Evolutionary conservation across 1,140 invertebrate species (phyloP).

Genomic region (Cydia pomonella): DNA sequence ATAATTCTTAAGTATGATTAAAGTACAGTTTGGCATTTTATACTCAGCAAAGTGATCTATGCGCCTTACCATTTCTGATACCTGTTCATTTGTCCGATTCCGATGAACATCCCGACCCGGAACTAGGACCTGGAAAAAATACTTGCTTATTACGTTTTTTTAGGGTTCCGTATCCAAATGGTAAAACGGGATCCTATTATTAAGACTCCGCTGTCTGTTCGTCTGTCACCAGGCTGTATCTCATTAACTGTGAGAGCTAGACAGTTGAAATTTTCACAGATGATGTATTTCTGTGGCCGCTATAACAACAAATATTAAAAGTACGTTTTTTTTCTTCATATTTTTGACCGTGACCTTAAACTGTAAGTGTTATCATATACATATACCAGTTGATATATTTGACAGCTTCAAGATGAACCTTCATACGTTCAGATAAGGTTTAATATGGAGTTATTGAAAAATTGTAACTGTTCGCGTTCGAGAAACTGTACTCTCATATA

Average conservation of each 20-base stretch:
- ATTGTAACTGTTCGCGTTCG: no score
- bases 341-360: not conserved
- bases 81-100: slow-evolving; percentile 67
- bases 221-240: no score
- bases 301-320: no score
- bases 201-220: no score
- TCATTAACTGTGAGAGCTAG: no score
- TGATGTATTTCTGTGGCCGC: no score
- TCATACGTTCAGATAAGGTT: no score
- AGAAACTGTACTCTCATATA: no score
- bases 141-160: not conserved
- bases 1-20: slow-evolving; percentile 5
- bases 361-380: not conserved
- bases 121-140: slow-evolving; percentile 58
- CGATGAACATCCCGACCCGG: slow-evolving; percentile 70
- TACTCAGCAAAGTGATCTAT: slow-evolving; percentile 18
- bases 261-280: no score
- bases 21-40: slow-evolving; percentile 32
- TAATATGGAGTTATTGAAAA: no score
- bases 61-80: slow-evolving; percentile 1
- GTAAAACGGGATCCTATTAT: no score
- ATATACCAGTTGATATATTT: not conserved
- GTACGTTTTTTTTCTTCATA: no score
- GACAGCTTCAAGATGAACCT: not conserved
- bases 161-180: not conserved